phyloP scores from a whole-genome alignment of 2,797 vertebrate species.

The Neomorphus geoffroyi region DNA sequence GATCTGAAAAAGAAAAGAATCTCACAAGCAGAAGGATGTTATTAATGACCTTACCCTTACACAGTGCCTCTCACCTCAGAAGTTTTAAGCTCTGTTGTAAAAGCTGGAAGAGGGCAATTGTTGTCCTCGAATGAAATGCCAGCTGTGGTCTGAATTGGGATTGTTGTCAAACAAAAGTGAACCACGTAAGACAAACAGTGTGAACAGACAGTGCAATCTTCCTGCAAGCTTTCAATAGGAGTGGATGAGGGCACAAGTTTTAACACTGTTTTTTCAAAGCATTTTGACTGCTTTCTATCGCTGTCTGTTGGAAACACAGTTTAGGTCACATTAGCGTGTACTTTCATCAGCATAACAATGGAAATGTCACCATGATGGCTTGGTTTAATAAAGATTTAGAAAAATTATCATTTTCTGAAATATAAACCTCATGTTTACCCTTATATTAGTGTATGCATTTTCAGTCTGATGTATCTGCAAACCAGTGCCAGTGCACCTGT shows the following conservation, averaged over 20 bases:
- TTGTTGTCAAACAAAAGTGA: background rate
- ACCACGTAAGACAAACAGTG: accelerated
- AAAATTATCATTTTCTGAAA: background rate
- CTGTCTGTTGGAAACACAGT: background rate
- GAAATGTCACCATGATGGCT: background rate
- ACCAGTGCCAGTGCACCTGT: background rate
- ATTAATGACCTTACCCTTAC: background rate
- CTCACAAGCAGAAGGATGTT: background rate
- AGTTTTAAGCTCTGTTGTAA: background rate
- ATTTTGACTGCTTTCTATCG: background rate
- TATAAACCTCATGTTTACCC: background rate
- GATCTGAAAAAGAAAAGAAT: background rate
- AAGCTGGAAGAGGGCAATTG: background rate
- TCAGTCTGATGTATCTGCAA: background rate
- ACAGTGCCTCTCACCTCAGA: background rate
- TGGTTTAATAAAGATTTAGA: background rate
- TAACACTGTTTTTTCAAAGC: background rate
- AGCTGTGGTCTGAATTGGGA: background rate
- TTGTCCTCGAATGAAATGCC: background rate
- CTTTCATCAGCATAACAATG: background rate
- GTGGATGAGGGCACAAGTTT: background rate
- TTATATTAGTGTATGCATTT: background rate
- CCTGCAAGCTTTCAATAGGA: background rate
- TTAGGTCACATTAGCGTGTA: background rate
- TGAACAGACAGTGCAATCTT: background rate